Percentiles rank a stretch among this genome's conserved stretches.
phyloP scores from a whole-genome alignment of 2,113 vertebrate genomes.

The Anarhynchus alexandrinus region DNA sequence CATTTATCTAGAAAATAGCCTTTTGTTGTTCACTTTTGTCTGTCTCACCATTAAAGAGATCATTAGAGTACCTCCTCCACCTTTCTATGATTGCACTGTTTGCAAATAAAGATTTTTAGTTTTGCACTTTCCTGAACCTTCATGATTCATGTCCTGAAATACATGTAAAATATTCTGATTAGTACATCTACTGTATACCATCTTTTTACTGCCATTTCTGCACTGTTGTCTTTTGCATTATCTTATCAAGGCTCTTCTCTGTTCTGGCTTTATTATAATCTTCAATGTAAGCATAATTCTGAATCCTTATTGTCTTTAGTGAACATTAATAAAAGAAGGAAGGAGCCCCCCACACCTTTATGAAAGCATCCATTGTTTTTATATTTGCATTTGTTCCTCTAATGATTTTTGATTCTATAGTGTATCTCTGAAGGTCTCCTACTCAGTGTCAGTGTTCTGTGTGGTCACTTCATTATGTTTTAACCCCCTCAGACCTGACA shows the following conservation, averaged over 20 bases:
- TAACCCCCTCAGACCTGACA: background rate
- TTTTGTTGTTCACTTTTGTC: slow-evolving; percentile 11
- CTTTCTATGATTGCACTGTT: slow-evolving; percentile 5
- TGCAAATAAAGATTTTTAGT: slow-evolving; percentile 14
- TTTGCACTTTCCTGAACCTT: background rate
- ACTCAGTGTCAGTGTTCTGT: background rate
- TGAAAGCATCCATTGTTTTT: background rate
- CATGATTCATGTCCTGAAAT: background rate
- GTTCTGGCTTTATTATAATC: background rate
- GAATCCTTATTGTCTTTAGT: background rate
- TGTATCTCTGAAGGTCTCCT: background rate
- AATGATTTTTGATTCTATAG: background rate
- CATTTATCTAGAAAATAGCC: slow-evolving; percentile 8
- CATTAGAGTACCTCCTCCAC: slow-evolving; percentile 19
- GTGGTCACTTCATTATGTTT: background rate
- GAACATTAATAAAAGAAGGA: background rate
- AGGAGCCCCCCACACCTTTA: background rate
- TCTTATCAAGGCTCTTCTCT: background rate
- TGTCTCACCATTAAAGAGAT: background rate
- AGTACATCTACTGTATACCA: background rate
- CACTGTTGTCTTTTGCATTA: background rate
- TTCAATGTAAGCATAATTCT: background rate
- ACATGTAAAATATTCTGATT: background rate
- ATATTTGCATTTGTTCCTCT: background rate
- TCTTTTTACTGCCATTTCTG: background rate